Evolutionary conservation across 2,797 vertebrate species (phyloP).

Genomic region (Dermochelys coriacea): DNA sequence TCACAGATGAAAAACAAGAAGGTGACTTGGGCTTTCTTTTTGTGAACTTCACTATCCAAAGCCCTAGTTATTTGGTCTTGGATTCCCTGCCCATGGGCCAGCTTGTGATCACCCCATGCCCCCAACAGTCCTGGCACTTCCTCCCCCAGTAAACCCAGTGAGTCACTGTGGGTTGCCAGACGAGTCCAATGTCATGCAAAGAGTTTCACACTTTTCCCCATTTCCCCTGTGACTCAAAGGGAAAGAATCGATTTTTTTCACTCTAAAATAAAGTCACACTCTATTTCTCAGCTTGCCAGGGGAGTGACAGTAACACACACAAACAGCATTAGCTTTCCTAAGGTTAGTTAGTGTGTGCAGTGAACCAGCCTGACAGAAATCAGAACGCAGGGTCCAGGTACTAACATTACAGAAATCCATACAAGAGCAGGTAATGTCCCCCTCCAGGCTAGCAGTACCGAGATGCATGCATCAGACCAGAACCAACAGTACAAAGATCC

Average conservation of each 20-base stretch:
- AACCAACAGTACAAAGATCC: not conserved
- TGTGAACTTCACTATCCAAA: not conserved
- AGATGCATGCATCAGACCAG: not conserved
- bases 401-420: not conserved
- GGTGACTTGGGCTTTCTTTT: too few relatives aligned
- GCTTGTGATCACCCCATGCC: not conserved
- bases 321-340: not conserved
- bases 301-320: not conserved
- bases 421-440: not conserved
- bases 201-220: not conserved
- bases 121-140: too few relatives aligned
- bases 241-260: not conserved
- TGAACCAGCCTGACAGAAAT: not conserved
- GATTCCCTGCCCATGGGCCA: not conserved
- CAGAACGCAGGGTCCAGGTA: not conserved
- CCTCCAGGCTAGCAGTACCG: not conserved
- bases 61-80: not conserved
- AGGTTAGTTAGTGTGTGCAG: not conserved
- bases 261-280: not conserved
- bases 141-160: not conserved
- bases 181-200: not conserved
- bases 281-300: not conserved
- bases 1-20: not conserved
- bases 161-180: not conserved
- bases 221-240: not conserved